Conservation (phyloP, 2,113 vertebrate species). For the Mesitornis unicolor region DNA sequence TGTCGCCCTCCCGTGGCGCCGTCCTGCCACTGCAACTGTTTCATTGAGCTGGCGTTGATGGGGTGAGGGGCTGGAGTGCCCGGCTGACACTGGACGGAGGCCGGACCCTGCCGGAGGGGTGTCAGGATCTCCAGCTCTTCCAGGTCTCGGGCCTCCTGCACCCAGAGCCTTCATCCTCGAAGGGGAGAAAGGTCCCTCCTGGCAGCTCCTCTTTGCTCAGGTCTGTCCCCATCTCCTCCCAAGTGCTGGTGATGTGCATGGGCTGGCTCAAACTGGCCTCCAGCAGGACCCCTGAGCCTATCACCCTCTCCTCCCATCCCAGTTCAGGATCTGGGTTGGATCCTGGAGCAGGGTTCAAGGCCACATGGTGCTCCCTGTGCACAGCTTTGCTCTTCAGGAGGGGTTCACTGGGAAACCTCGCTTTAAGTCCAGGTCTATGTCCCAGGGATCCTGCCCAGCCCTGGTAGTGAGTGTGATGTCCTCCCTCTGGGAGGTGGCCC, state of each 20-base stretch:
- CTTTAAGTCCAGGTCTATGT: neutral
- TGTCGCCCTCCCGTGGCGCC: neutral
- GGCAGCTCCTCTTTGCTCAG: neutral
- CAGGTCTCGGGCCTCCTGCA: accelerated
- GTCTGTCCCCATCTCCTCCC: neutral
- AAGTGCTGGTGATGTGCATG: neutral
- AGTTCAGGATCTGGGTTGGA: neutral
- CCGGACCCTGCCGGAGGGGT: neutral
- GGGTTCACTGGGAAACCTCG: accelerated
- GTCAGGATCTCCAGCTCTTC: neutral
- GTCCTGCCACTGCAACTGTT: accelerated
- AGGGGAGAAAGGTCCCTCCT: neutral
- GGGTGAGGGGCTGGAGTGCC: accelerated
- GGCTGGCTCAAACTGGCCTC: neutral
- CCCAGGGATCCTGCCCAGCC: neutral
- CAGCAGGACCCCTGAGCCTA: neutral
- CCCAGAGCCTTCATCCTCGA: accelerated
- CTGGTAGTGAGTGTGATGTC: neutral
- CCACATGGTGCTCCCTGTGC: neutral
- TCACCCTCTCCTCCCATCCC: no score
- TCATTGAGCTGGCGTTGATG: accelerated
- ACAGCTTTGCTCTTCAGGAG: neutral
- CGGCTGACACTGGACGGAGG: accelerated
- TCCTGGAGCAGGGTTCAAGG: neutral
- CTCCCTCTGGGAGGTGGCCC: neutral